These are phyloP conservation scores for Orthonevra nobilis DNA, from an alignment of 2,888 invertebrate genomes.

Conservation along the genomic window DNA sequence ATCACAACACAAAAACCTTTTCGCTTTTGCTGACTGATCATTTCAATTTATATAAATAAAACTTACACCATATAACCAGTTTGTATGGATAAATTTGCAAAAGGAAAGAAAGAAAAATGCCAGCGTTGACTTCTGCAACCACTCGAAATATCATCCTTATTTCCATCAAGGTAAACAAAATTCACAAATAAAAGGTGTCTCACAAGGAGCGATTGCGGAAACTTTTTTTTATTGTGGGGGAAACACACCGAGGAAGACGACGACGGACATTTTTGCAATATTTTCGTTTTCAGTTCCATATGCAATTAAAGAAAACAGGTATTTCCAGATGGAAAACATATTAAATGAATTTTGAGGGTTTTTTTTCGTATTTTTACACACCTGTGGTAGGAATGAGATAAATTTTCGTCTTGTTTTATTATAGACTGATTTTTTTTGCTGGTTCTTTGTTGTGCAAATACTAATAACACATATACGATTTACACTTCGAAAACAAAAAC, in stretches of 20 bases:
- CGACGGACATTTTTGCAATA: conserved; percentile 25
- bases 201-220: conserved; percentile 41
- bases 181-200: conserved; percentile 55
- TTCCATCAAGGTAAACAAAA: conserved; percentile 63
- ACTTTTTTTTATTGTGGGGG: conserved; percentile 1
- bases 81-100: conserved; percentile 43
- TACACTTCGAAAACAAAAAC: conserved; percentile 42
- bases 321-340: not conserved
- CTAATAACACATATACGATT: conserved; percentile 21
- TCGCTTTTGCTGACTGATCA: conserved; percentile 51
- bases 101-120: conserved; percentile 17
- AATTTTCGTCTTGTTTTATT: conserved; percentile 20
- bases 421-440: conserved; percentile 3
- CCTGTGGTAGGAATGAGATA: conserved; percentile 51
- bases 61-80: conserved; percentile 55
- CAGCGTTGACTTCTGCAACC: too few relatives aligned
- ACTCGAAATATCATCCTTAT: conserved; percentile 57
- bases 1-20: conserved; percentile 46
- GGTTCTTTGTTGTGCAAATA: conserved; percentile 56
- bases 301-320: conserved; percentile 7
- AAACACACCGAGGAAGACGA: not conserved
- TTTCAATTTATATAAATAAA: conserved; percentile 54
- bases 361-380: conserved; percentile 47
- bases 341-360: too few relatives aligned
- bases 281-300: conserved; percentile 54